Conservation (phyloP, 2,113 vertebrate species). For the Thamnaconus septentrionalis region DNA sequence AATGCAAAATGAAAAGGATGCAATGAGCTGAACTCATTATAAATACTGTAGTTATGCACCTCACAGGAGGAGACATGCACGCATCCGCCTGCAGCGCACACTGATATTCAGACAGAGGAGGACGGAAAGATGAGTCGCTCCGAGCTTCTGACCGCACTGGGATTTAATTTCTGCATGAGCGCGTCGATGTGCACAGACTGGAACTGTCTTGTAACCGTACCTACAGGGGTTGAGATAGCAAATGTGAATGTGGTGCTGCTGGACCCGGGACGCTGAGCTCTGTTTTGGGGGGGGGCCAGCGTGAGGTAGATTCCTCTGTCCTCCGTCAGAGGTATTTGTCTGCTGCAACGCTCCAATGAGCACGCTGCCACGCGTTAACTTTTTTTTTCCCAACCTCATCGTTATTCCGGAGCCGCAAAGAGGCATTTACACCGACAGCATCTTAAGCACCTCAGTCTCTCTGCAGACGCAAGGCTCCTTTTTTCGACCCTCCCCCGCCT, state of each 20-base stretch:
- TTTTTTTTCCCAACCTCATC: constrained; percentile 9
- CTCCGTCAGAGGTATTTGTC: no score
- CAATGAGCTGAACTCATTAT: no score
- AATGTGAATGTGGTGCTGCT: no score
- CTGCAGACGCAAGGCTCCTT: constrained; percentile 11
- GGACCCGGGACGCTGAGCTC: no score
- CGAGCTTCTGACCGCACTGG: constrained; percentile 35
- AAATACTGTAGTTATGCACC: constrained; percentile 5
- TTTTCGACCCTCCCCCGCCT: constrained; percentile 13
- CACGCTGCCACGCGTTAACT: no score
- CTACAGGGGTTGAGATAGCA: no score
- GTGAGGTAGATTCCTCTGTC: no score
- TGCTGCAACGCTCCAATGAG: no score
- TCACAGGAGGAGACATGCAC: constrained; percentile 15
- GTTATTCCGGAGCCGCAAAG: constrained; percentile 7
- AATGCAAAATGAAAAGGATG: no score
- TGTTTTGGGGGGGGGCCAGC: no score
- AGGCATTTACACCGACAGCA: constrained; percentile 44
- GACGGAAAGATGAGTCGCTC: constrained; percentile 35
- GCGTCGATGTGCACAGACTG: constrained; percentile 33
- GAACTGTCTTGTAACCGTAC: constrained; percentile 10
- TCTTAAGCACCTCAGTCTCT: constrained; percentile 29
- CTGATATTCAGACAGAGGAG: constrained; percentile 47
- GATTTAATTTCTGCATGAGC: constrained; percentile 32
- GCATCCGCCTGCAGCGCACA: constrained; percentile 26